Percentiles rank a stretch among this genome's conserved stretches.
Evolutionary conservation across 2,113 vertebrate species (phyloP).

Genomic region (Pao palembangensis): DNA sequence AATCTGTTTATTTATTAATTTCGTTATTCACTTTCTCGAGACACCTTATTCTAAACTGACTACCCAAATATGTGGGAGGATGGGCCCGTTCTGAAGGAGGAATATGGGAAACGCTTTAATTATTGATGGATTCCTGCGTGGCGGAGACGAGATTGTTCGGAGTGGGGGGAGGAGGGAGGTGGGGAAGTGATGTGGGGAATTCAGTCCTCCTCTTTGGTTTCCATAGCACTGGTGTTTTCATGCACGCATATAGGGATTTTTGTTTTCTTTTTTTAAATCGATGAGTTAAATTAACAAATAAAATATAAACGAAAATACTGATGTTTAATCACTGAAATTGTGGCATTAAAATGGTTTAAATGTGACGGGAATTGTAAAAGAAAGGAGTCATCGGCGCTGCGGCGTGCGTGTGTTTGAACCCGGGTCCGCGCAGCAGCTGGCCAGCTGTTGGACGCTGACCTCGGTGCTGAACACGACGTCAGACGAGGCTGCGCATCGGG

Average conservation of each 20-base stretch:
- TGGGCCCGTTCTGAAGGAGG: slow-evolving; percentile 21
- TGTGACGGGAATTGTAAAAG: neutral
- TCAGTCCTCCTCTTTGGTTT: slow-evolving; percentile 70
- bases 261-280: slow-evolving; percentile 2
- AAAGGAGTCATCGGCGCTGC: neutral
- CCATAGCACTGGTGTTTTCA: slow-evolving; percentile 73
- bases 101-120: slow-evolving; percentile 53
- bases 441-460: slow-evolving; percentile 74
- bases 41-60: neutral
- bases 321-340: too few relatives aligned
- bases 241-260: neutral
- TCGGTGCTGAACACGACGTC: slow-evolving; percentile 82
- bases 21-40: too few relatives aligned
- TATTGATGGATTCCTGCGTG: slow-evolving; percentile 67
- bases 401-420: neutral
- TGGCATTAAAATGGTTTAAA: neutral
- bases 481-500: slow-evolving; percentile 63
- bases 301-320: neutral
- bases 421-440: slow-evolving; percentile 17
- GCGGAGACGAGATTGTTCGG: slow-evolving; percentile 47
- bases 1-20: neutral
- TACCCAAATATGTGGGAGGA: slow-evolving; percentile 7
- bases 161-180: slow-evolving; percentile 27
- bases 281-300: neutral
- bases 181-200: slow-evolving; percentile 10